A percentile compares a stretch with the other conserved stretches of the same genome.
Conservation (phyloP, 2,888 invertebrate genomes). For the Slavum lentiscoides region DNA sequence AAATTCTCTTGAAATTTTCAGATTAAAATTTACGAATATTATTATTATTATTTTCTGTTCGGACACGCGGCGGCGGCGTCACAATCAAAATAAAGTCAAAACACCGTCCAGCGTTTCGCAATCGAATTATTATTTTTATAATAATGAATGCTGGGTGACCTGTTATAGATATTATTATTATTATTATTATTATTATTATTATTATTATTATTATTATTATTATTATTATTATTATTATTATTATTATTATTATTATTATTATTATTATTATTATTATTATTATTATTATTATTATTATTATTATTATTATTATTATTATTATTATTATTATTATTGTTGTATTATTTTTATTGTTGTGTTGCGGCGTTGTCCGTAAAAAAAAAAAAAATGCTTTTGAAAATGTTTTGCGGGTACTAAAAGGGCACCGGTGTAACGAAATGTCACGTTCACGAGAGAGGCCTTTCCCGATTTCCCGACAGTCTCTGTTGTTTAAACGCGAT, state of each 20-base stretch:
- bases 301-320: not conserved
- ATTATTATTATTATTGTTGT: too few relatives aligned
- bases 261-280: not conserved
- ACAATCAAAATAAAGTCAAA: too few relatives aligned
- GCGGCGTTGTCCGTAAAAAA: not conserved
- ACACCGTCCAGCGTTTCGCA: too few relatives aligned
- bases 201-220: too few relatives aligned
- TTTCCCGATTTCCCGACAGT: constrained; percentile 14
- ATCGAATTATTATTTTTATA: not conserved
- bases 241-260: not conserved
- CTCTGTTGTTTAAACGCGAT: constrained; percentile 21
- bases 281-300: not conserved
- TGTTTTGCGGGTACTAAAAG: not conserved
- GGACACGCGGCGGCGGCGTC: too few relatives aligned
- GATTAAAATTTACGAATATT: too few relatives aligned
- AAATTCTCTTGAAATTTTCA: too few relatives aligned
- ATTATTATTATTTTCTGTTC: too few relatives aligned
- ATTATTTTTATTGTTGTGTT: too few relatives aligned
- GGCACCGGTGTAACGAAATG: constrained; percentile 12
- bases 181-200: too few relatives aligned
- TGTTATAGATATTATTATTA: not conserved
- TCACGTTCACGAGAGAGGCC: constrained; percentile 23
- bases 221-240: not conserved
- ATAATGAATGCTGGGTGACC: not conserved
- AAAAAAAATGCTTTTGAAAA: constrained; percentile 9